Evolutionary conservation across 2,797 vertebrate genomes (phyloP).

Genomic region (Geotria australis): DNA sequence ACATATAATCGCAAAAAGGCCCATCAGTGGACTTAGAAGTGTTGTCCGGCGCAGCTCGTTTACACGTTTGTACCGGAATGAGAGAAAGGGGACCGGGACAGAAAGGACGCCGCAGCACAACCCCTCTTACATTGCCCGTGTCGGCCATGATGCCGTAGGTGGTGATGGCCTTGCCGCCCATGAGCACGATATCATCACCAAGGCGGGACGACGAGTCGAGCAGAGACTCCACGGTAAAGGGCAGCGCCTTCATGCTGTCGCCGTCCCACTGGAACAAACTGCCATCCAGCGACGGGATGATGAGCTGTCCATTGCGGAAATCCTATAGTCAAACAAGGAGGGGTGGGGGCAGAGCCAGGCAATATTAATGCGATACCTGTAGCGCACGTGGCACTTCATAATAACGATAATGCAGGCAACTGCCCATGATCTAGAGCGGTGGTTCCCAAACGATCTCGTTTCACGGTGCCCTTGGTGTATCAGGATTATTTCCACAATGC

Average conservation of each 20-base stretch:
- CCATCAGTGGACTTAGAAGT: too few species aligned
- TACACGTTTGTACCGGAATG: too few species aligned
- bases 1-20: too few species aligned
- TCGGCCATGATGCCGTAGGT: conserved; percentile 65
- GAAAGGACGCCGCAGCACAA: background rate
- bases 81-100: too few species aligned
- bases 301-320: conserved; percentile 68
- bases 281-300: conserved; percentile 86
- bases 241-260: conserved; percentile 87
- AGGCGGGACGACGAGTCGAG: conserved; percentile 79
- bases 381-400: too few species aligned
- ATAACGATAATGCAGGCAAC: too few species aligned
- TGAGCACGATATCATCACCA: conserved; percentile 71
- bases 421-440: too few species aligned
- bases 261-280: conserved; percentile 93
- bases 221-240: conserved; percentile 85
- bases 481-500: too few species aligned
- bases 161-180: conserved; percentile 73
- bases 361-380: background rate
- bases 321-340: conserved; percentile 15
- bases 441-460: too few species aligned
- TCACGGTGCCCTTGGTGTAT: too few species aligned
- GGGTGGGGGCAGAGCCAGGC: too few species aligned
- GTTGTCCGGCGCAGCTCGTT: too few species aligned
- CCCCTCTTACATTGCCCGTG: conserved; percentile 44